phyloP scores from a whole-genome alignment of 1,140 invertebrate genomes.

The Bombus balteatus region DNA sequence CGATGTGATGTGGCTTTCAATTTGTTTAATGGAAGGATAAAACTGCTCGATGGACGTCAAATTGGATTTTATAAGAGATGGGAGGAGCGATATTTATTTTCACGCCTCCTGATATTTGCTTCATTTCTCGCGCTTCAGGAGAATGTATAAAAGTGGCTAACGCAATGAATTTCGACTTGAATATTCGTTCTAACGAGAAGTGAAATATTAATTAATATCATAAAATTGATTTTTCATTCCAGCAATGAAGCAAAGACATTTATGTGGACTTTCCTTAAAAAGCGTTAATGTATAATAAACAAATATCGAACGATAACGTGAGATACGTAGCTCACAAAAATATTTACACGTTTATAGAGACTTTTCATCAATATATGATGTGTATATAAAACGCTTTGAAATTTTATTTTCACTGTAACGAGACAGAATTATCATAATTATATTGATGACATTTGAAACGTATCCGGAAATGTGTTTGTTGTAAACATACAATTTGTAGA shows the following conservation, averaged over 20 bases:
- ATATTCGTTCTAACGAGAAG: not conserved
- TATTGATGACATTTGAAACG: too few relatives aligned
- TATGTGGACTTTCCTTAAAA: not conserved
- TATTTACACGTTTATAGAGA: not conserved
- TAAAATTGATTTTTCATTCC: not conserved
- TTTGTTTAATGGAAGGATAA: constrained; percentile 22
- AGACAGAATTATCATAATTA: too few relatives aligned
- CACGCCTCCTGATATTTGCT: not conserved
- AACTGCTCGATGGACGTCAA: not conserved
- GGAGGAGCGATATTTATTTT: constrained; percentile 11
- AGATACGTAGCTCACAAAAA: not conserved
- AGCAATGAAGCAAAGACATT: not conserved
- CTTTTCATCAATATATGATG: not conserved
- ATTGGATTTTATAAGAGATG: constrained; percentile 10
- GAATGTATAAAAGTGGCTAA: not conserved
- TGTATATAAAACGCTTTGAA: too few relatives aligned
- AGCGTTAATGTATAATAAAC: not conserved
- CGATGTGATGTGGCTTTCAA: not conserved
- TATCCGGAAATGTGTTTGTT: too few relatives aligned
- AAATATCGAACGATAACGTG: not conserved
- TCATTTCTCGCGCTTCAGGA: not conserved
- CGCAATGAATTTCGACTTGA: constrained; percentile 1
- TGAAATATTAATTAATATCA: not conserved
- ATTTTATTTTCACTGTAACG: too few relatives aligned
- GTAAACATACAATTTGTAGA: too few relatives aligned